Conservation (phyloP, 2,888 invertebrate genomes). For the Halictus quadricinctus region DNA sequence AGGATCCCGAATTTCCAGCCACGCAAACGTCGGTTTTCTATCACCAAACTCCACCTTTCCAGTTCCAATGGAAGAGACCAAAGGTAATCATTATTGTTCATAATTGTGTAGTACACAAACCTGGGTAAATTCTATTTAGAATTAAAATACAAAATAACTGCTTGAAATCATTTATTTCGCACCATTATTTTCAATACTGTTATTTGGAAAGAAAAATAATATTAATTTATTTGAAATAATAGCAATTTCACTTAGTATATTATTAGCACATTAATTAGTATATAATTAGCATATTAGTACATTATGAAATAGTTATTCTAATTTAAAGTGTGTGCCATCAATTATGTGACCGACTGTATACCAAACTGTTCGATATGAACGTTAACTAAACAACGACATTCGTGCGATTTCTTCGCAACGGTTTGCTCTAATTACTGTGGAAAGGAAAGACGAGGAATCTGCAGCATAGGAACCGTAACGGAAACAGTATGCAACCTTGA, state of each 20-base stretch:
- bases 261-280: no score
- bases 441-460: slow-evolving; percentile 60
- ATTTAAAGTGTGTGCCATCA: no score
- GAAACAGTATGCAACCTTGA: slow-evolving; percentile 68
- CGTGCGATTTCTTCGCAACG: slow-evolving; percentile 29
- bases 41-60: slow-evolving; percentile 96
- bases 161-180: no score
- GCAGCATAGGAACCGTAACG: slow-evolving; percentile 67
- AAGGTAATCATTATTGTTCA: slow-evolving; percentile 84
- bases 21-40: slow-evolving; percentile 95
- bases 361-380: no score
- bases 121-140: no score
- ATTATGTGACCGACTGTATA: not conserved
- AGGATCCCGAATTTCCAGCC: slow-evolving; percentile 96
- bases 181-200: no score
- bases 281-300: no score
- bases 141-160: no score
- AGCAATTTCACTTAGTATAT: no score
- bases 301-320: no score
- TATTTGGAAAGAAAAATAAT: no score
- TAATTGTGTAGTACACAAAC: not conserved
- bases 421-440: slow-evolving; percentile 57
- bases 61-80: slow-evolving; percentile 95
- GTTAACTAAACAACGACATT: slow-evolving; percentile 13
- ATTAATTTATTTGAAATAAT: no score